Percentiles rank a stretch among this genome's conserved stretches.
Conservation (phyloP, 2,888 invertebrate species). For the Entomobrya multifasciata region DNA sequence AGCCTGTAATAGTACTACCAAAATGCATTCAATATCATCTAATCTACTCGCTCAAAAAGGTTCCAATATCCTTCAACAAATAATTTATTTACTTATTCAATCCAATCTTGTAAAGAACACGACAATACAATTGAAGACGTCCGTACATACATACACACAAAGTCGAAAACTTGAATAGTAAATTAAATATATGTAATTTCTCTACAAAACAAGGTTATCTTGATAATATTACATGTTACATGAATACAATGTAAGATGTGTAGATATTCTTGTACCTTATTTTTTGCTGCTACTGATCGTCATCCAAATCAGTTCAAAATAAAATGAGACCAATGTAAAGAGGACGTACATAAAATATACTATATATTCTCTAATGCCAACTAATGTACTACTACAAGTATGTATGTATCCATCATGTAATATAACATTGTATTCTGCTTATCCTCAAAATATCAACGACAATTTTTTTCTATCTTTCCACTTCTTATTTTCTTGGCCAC, state of each 20-base stretch:
- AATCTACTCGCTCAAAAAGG: background rate
- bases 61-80: conserved; percentile 3
- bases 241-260: too few relatives aligned
- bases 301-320: too few relatives aligned
- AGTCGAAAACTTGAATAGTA: too few relatives aligned
- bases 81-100: conserved; percentile 31
- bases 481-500: conserved; percentile 28
- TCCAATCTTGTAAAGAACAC: conserved; percentile 39
- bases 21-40: background rate
- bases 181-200: too few relatives aligned
- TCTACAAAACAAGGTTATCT: background rate
- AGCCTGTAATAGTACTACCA: background rate
- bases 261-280: background rate
- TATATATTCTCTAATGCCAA: too few relatives aligned
- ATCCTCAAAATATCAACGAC: background rate
- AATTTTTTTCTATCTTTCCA: background rate
- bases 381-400: too few relatives aligned
- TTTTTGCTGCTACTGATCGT: conserved; percentile 15
- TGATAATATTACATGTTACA: background rate
- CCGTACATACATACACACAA: too few relatives aligned
- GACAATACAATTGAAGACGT: background rate
- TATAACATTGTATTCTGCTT: too few relatives aligned
- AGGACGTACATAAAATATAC: too few relatives aligned
- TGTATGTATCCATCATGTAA: too few relatives aligned
- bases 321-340: conserved; percentile 52